Conservation (phyloP, 37 sponge, comb jelly and placozoan species). For the Eunapius fragilis region DNA sequence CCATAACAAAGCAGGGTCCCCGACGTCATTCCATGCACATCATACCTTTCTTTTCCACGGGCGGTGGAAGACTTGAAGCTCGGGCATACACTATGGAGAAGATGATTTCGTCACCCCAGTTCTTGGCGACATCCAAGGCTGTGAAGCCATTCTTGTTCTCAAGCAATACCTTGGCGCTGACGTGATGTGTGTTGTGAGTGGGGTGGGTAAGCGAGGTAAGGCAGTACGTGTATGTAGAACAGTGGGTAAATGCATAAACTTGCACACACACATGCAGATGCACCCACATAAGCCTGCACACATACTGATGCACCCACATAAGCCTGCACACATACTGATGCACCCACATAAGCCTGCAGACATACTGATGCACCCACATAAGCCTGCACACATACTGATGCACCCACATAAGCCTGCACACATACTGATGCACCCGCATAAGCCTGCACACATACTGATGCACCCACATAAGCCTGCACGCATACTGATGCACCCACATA, state of each 20-base stretch:
- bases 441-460: neutral
- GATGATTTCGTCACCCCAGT: slow-evolving; percentile 85
- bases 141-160: slow-evolving; percentile 79
- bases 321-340: too few species aligned
- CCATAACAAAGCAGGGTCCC: too few species aligned
- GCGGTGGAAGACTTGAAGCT: slow-evolving; percentile 48
- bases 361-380: too few species aligned
- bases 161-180: slow-evolving; percentile 66
- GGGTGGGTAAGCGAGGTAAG: too few species aligned
- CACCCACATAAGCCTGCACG: too few species aligned
- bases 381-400: slow-evolving; percentile 4
- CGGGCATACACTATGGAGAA: slow-evolving; percentile 75
- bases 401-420: too few species aligned
- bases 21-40: neutral
- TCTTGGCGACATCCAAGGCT: slow-evolving; percentile 81
- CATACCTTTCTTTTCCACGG: slow-evolving; percentile 66
- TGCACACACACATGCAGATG: neutral
- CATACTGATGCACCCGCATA: too few species aligned
- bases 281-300: too few species aligned
- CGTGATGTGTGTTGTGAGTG: neutral
- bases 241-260: too few species aligned
- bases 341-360: too few species aligned
- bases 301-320: too few species aligned
- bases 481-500: too few species aligned
- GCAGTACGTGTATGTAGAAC: neutral